Evolutionary conservation across 1,140 invertebrate species (phyloP).

Genomic region (Diploscapter pachys): DNA sequence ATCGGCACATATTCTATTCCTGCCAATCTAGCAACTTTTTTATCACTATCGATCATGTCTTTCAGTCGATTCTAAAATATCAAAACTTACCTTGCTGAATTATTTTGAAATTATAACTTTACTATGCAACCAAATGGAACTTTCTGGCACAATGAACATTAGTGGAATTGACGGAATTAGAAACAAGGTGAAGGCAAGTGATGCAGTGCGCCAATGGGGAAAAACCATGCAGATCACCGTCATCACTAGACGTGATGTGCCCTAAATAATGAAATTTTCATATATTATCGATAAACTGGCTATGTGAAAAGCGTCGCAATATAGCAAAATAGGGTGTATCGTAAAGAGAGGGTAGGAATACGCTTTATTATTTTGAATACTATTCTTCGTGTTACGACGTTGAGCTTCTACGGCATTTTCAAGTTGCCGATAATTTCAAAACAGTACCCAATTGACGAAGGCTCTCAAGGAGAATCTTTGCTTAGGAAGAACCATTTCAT

Average conservation of each 20-base stretch:
- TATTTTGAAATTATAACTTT: slow-evolving; percentile 29
- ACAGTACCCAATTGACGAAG: too few relatives aligned
- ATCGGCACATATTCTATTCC: slow-evolving; percentile 44
- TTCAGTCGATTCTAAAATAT: slow-evolving; percentile 44
- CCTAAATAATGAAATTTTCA: slow-evolving; percentile 27
- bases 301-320: too few relatives aligned
- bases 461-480: too few relatives aligned
- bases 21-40: slow-evolving; percentile 49
- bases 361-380: too few relatives aligned
- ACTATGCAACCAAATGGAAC: slow-evolving; percentile 52
- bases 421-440: too few relatives aligned
- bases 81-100: slow-evolving; percentile 15
- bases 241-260: slow-evolving; percentile 48
- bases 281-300: too few relatives aligned
- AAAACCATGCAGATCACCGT: slow-evolving; percentile 54
- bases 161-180: slow-evolving; percentile 49
- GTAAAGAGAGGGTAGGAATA: too few relatives aligned
- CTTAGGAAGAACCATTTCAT: too few relatives aligned
- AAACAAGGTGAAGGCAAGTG: slow-evolving; percentile 50
- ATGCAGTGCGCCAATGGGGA: slow-evolving; percentile 51
- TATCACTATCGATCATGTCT: slow-evolving; percentile 48
- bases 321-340: too few relatives aligned
- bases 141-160: slow-evolving; percentile 54
- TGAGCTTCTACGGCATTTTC: too few relatives aligned
- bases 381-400: too few relatives aligned